A percentile compares a stretch with the other conserved stretches of the same genome.
These are phyloP conservation scores for Todiramphus saurophagus DNA, from an alignment of 2,113 vertebrate genomes.

Conservation along the genomic window DNA sequence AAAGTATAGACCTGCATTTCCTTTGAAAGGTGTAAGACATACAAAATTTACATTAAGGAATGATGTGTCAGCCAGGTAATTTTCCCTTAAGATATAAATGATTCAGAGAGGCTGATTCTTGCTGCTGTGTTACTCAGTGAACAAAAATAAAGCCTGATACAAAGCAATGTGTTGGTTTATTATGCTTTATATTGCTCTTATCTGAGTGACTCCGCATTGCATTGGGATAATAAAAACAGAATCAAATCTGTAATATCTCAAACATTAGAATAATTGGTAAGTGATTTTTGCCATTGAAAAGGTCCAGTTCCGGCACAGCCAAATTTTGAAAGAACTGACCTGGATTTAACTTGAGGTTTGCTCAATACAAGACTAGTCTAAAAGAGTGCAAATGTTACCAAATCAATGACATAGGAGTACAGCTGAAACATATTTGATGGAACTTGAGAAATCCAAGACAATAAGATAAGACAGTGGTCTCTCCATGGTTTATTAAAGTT, in stretches of 20 bases:
- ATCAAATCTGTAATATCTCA: background rate
- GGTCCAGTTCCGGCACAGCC: background rate
- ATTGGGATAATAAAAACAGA: background rate
- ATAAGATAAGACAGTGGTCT: background rate
- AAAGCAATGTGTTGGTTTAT: background rate
- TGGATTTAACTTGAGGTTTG: background rate
- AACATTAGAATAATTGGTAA: background rate
- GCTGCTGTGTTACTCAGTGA: background rate
- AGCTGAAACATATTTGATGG: background rate
- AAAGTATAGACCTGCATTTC: conserved; percentile 1
- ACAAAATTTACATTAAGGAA: conserved; percentile 14
- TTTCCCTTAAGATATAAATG: background rate
- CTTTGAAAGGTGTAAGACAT: background rate
- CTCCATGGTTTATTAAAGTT: background rate
- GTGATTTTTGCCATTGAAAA: background rate
- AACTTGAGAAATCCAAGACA: conserved; percentile 6
- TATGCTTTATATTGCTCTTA: background rate
- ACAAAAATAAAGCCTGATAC: background rate
- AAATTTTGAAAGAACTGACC: background rate
- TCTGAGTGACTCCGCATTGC: background rate
- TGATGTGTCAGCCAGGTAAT: background rate
- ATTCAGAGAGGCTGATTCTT: background rate
- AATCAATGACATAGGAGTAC: background rate
- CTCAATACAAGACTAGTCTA: background rate
- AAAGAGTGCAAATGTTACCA: background rate